Percentiles rank a stretch among this genome's conserved stretches.
Evolutionary conservation across 2,797 vertebrate genomes (phyloP).

Genomic region (Sciaenops ocellatus): DNA sequence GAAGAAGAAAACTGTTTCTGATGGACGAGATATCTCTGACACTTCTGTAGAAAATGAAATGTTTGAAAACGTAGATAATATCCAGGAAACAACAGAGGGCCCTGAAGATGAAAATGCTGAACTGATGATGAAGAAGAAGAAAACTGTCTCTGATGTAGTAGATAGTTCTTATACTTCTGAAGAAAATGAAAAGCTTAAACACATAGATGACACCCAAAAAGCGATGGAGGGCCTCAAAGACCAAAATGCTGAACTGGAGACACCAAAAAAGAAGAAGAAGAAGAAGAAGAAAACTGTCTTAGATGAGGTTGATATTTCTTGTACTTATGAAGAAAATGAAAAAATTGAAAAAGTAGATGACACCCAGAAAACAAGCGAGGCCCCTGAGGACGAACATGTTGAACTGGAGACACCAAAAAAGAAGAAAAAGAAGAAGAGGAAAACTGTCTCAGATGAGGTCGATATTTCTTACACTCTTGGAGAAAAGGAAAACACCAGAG

Average conservation of each 20-base stretch:
- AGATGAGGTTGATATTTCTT: no score
- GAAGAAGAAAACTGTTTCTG: slow-evolving; percentile 8
- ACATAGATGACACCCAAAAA: no score
- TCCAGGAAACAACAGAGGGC: not conserved
- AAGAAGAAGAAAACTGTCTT: no score
- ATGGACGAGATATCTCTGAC: not conserved
- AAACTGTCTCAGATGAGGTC: not conserved
- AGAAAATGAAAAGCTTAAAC: no score
- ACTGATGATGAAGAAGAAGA: slow-evolving; percentile 20
- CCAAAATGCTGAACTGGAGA: no score
- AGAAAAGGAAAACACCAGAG: slow-evolving; percentile 4
- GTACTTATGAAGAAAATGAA: no score
- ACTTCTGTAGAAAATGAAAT: slow-evolving; percentile 7
- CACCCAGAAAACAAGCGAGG: no score
- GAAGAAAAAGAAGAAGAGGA: slow-evolving; percentile 36
- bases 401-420: not conserved
- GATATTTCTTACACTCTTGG: not conserved
- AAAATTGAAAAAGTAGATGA: no score
- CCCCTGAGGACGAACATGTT: no score
- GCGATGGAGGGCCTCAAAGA: no score
- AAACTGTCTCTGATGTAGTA: not conserved
- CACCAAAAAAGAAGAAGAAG: no score
- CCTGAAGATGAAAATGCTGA: slow-evolving; percentile 11
- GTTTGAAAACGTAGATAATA: not conserved
- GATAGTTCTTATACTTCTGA: no score